These are phyloP conservation scores for Thymelicus lineola DNA, from an alignment of 2,888 invertebrate species.

Conservation along the genomic window DNA sequence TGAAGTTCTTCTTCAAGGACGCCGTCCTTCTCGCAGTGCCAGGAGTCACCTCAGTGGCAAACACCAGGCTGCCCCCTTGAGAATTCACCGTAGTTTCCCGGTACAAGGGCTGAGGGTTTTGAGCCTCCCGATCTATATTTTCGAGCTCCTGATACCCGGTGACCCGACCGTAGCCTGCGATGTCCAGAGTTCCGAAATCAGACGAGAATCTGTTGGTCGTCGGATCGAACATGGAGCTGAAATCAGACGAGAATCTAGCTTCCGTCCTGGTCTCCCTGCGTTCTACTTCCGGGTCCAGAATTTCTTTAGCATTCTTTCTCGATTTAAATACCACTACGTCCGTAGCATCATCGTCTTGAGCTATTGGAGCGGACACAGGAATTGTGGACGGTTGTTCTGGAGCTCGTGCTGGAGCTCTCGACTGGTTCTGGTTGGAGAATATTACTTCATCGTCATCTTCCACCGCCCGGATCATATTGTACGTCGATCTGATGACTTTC, in stretches of 20 bases:
- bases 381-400: slow-evolving; percentile 27
- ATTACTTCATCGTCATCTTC: slow-evolving; percentile 86
- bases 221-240: slow-evolving; percentile 57
- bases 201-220: slow-evolving; percentile 63
- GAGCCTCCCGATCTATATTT: slow-evolving; percentile 68
- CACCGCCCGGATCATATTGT: slow-evolving; percentile 73
- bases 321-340: slow-evolving; percentile 78
- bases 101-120: slow-evolving; percentile 81
- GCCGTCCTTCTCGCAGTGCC: slow-evolving; percentile 77
- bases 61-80: slow-evolving; percentile 59
- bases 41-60: slow-evolving; percentile 66
- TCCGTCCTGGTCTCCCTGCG: slow-evolving; percentile 58
- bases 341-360: slow-evolving; percentile 67
- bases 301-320: slow-evolving; percentile 67
- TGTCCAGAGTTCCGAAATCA: slow-evolving; percentile 67
- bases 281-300: slow-evolving; percentile 68
- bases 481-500: slow-evolving; percentile 72
- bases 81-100: slow-evolving; percentile 83
- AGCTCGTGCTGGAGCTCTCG: slow-evolving; percentile 39
- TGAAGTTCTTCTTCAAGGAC: slow-evolving; percentile 73
- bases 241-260: slow-evolving; percentile 68
- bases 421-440: slow-evolving; percentile 71
- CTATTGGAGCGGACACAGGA: slow-evolving; percentile 44
- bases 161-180: slow-evolving; percentile 59
- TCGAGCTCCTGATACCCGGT: slow-evolving; percentile 74